These are phyloP conservation scores for Trissolcus basalis DNA, from an alignment of 1,140 invertebrate genomes.

Conservation along the genomic window DNA sequence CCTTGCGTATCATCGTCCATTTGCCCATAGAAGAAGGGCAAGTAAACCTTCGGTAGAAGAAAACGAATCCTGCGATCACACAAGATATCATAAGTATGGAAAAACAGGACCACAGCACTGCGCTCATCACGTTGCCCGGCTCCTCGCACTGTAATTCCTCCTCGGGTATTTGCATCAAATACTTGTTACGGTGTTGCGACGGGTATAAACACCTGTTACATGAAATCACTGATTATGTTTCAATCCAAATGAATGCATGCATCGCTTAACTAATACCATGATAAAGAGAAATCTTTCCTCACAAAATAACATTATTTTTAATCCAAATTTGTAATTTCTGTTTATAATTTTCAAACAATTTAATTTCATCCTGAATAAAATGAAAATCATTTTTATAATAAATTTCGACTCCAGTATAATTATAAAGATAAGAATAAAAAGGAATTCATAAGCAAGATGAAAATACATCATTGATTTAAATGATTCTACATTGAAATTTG, in stretches of 20 bases:
- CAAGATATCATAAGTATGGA: slow-evolving; percentile 60
- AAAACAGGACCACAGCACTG: slow-evolving; percentile 64
- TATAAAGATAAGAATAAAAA: too few relatives aligned
- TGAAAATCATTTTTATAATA: too few relatives aligned
- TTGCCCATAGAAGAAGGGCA: slow-evolving; percentile 49
- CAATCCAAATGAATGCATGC: not conserved
- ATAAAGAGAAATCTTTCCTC: not conserved
- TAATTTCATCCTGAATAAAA: too few relatives aligned
- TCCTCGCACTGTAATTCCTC: slow-evolving; percentile 67
- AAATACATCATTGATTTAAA: too few relatives aligned
- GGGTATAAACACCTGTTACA: slow-evolving; percentile 67
- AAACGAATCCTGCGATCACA: slow-evolving; percentile 51
- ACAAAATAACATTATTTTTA: too few relatives aligned
- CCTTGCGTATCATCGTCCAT: slow-evolving; percentile 66
- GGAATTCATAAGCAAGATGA: too few relatives aligned
- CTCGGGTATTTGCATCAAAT: slow-evolving; percentile 61
- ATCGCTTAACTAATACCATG: not conserved
- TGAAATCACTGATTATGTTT: slow-evolving; percentile 12
- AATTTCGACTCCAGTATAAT: too few relatives aligned
- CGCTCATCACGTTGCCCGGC: slow-evolving; percentile 47
- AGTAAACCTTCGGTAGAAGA: slow-evolving; percentile 59
- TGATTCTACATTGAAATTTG: too few relatives aligned
- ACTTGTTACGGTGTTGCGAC: slow-evolving; percentile 49
- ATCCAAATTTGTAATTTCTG: too few relatives aligned
- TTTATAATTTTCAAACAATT: too few relatives aligned